phyloP scores from a whole-genome alignment of 2,888 invertebrate genomes.

The Agriopis marginaria region DNA sequence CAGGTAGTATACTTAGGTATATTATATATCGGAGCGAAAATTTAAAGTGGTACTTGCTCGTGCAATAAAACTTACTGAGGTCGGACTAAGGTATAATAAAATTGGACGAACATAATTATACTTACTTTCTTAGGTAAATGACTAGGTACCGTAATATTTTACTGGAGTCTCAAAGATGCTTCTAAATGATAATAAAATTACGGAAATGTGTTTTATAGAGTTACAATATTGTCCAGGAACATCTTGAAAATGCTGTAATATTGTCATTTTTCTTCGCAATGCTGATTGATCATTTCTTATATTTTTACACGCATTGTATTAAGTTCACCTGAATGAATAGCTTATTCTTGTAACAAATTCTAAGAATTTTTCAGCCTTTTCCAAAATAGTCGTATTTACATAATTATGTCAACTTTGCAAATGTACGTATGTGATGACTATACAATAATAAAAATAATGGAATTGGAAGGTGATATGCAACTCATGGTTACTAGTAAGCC shows the following conservation, averaged over 20 bases:
- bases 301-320: neutral
- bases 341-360: no score
- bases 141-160: slow-evolving; percentile 2
- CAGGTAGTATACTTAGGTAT: slow-evolving; percentile 1
- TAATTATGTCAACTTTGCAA: no score
- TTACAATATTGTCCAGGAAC: neutral
- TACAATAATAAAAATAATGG: no score
- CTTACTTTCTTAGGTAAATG: slow-evolving; percentile 22
- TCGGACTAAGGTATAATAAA: slow-evolving; percentile 7
- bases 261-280: neutral
- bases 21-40: neutral
- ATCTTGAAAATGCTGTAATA: neutral
- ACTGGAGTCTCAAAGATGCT: neutral
- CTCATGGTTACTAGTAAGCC: no score
- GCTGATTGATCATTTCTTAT: neutral
- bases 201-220: neutral
- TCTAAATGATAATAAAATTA: neutral
- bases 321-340: no score
- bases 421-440: no score
- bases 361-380: no score
- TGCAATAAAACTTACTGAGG: slow-evolving; percentile 23
- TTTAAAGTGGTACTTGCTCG: slow-evolving; percentile 6
- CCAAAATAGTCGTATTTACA: no score
- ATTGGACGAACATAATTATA: slow-evolving; percentile 8
- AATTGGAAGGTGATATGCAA: no score